Conservation (phyloP, 35 echinoderm and acorn worm species). For the Apostichopus parvimensis region DNA sequence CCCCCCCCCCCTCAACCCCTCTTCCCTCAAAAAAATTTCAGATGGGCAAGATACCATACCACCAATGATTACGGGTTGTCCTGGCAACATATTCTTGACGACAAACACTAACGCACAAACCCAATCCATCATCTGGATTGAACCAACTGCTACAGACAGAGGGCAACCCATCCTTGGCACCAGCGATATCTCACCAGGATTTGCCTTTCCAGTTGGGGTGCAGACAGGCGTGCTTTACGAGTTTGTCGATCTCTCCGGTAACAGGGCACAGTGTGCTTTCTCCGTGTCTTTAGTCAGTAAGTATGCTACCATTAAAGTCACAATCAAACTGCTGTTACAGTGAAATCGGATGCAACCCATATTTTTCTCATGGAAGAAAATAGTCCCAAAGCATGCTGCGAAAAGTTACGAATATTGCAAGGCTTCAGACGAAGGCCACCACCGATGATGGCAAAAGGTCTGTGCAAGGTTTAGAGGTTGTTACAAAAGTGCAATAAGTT, state of each 20-base stretch:
- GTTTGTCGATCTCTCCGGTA: slow-evolving; percentile 45
- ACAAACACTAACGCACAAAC: slow-evolving; percentile 12
- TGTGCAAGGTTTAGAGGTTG: too few species aligned
- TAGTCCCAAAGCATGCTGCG: background rate
- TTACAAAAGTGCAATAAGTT: too few species aligned
- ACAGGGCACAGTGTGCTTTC: slow-evolving; percentile 24
- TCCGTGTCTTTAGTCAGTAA: slow-evolving; percentile 21
- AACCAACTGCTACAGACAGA: slow-evolving; percentile 69
- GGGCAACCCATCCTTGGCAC: background rate
- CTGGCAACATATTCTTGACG: slow-evolving; percentile 53
- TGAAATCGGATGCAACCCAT: too few species aligned
- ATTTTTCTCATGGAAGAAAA: background rate
- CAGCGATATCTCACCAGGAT: slow-evolving; percentile 25
- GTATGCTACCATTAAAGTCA: background rate
- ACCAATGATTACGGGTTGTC: slow-evolving; percentile 58
- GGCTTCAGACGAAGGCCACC: too few species aligned
- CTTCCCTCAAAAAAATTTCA: background rate
- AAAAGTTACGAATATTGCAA: background rate
- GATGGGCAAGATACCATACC: slow-evolving; percentile 50
- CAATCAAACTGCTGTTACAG: background rate
- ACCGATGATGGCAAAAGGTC: too few species aligned
- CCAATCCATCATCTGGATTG: slow-evolving; percentile 49
- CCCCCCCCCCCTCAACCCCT: too few species aligned
- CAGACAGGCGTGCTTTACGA: slow-evolving; percentile 38
- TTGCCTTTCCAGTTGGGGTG: background rate